These are phyloP conservation scores for Python bivittatus DNA, from an alignment of 2,113 vertebrate species.

Conservation along the genomic window DNA sequence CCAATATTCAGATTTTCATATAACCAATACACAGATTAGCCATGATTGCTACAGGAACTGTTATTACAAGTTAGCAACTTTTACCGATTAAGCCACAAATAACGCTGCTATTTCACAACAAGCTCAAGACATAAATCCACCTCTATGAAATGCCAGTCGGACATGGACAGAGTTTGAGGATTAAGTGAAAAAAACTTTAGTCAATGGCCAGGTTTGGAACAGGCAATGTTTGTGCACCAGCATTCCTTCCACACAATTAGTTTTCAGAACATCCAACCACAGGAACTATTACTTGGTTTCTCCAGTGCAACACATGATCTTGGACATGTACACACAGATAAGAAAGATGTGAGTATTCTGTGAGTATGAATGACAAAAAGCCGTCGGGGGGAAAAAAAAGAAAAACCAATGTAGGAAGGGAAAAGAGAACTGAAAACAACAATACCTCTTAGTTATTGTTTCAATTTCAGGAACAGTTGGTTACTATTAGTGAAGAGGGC, in stretches of 20 bases:
- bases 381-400: neutral
- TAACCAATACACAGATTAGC: neutral
- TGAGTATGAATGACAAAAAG: neutral
- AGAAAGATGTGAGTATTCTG: slow-evolving; percentile 12
- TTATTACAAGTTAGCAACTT: neutral
- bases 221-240: neutral
- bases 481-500: slow-evolving; percentile 65
- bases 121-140: slow-evolving; percentile 16
- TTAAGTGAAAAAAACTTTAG: neutral
- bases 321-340: slow-evolving; percentile 24
- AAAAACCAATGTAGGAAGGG: slow-evolving; percentile 42
- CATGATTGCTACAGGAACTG: neutral
- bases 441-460: slow-evolving; percentile 65
- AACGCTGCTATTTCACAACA: neutral
- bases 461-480: slow-evolving; percentile 68
- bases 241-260: slow-evolving; percentile 49
- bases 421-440: slow-evolving; percentile 55
- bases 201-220: neutral
- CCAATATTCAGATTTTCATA: neutral
- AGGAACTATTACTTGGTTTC: slow-evolving; percentile 44
- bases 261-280: neutral
- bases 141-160: neutral
- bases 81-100: neutral
- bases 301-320: slow-evolving; percentile 48
- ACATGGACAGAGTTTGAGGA: neutral